Conservation (phyloP, 2,888 invertebrate species). For the Phlogophora meticulosa region DNA sequence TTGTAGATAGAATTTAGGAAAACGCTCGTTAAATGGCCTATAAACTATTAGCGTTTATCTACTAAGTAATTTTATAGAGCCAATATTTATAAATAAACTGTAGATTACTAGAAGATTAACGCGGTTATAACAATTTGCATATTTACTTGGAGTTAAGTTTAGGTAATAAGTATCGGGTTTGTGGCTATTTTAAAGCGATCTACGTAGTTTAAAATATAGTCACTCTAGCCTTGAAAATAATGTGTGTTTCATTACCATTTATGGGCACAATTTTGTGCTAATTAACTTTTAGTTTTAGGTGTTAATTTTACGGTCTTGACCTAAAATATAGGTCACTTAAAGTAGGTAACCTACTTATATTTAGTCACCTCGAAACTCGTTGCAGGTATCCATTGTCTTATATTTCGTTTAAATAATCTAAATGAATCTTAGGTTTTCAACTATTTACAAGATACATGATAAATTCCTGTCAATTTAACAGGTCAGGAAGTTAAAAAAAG, state of each 20-base stretch:
- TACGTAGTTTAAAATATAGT: slow-evolving; percentile 13
- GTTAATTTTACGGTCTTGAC: slow-evolving; percentile 11
- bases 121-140: slow-evolving; percentile 42
- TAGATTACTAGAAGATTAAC: slow-evolving; percentile 29
- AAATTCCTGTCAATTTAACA: too few relatives aligned
- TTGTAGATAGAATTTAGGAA: slow-evolving; percentile 70
- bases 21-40: slow-evolving; percentile 64
- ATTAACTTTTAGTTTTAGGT: slow-evolving; percentile 49
- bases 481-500: too few relatives aligned
- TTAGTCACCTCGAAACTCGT: neutral
- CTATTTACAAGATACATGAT: too few relatives aligned
- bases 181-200: slow-evolving; percentile 41
- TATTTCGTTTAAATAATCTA: too few relatives aligned
- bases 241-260: slow-evolving; percentile 29
- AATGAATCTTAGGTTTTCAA: too few relatives aligned
- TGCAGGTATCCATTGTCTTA: too few relatives aligned
- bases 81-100: slow-evolving; percentile 47
- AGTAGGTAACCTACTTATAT: too few relatives aligned
- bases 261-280: slow-evolving; percentile 18
- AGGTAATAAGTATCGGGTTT: slow-evolving; percentile 17
- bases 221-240: slow-evolving; percentile 30
- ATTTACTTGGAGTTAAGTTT: slow-evolving; percentile 29
- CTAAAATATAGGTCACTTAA: slow-evolving; percentile 3
- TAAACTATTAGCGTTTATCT: slow-evolving; percentile 61
- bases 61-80: slow-evolving; percentile 66